Evolutionary conservation across 2,113 vertebrate species (phyloP).

Genomic region (Ptilorrhoa leucosticta): DNA sequence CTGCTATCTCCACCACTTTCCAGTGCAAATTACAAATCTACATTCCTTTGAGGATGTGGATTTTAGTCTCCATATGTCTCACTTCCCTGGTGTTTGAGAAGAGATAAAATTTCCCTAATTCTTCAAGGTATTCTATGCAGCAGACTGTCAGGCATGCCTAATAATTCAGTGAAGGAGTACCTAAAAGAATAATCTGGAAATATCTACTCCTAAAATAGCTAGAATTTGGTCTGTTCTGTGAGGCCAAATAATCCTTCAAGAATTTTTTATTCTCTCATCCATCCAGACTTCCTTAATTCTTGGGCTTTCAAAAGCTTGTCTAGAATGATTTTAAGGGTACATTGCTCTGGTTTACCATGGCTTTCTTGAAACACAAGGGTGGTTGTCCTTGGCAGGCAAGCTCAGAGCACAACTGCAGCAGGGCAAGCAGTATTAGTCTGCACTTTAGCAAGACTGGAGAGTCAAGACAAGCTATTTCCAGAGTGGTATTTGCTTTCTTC

Average conservation of each 20-base stretch:
- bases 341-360: not conserved
- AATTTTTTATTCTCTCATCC: not conserved
- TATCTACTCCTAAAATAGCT: not conserved
- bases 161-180: not conserved
- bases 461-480: not conserved
- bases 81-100: not conserved
- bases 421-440: not conserved
- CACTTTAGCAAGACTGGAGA: not conserved
- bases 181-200: not conserved
- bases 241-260: not conserved
- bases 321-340: not conserved
- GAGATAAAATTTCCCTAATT: constrained; percentile 5
- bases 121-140: not conserved
- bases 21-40: constrained; percentile 22
- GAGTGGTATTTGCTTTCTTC: not conserved
- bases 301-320: not conserved
- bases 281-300: not conserved
- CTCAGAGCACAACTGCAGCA: not conserved
- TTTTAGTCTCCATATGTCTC: not conserved
- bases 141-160: not conserved
- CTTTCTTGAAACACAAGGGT: not conserved
- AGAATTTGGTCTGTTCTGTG: not conserved
- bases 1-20: constrained; percentile 18
- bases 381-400: not conserved
- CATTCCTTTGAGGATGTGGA: constrained; percentile 23